These are phyloP conservation scores for Ormyrus pomaceus DNA, from an alignment of 2,888 invertebrate genomes.

Conservation along the genomic window DNA sequence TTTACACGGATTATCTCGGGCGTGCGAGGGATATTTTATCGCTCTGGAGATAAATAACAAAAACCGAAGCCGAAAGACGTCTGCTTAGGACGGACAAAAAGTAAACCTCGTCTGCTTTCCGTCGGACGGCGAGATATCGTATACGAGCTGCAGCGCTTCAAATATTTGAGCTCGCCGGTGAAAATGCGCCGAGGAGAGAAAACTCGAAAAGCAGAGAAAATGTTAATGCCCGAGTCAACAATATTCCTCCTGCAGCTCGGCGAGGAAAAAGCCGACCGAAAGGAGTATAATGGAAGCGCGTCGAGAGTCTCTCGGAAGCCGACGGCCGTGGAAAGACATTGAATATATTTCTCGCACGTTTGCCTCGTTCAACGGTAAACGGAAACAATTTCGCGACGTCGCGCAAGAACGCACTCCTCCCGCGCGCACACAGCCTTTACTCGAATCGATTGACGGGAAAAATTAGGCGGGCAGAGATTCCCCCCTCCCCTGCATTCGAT, in stretches of 20 bases:
- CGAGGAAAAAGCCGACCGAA: not conserved
- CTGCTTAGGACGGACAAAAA: no score
- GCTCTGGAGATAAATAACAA: no score
- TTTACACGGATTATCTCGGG: no score
- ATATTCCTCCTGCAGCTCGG: not conserved
- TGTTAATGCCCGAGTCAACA: not conserved
- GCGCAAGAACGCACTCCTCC: slow-evolving; percentile 1
- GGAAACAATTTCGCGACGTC: slow-evolving; percentile 35
- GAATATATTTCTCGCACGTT: slow-evolving; percentile 35
- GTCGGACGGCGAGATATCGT: no score
- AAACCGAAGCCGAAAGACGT: no score
- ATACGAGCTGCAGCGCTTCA: not conserved
- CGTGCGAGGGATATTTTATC: no score
- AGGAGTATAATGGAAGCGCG: not conserved
- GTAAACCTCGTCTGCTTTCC: no score
- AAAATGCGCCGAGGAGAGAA: not conserved
- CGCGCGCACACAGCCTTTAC: not conserved
- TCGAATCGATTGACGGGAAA: no score
- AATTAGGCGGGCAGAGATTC: no score
- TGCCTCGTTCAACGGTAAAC: not conserved
- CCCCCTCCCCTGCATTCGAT: not conserved
- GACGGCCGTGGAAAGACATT: slow-evolving; percentile 29
- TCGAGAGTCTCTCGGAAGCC: not conserved
- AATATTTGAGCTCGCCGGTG: not conserved
- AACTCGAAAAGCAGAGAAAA: no score